These are phyloP conservation scores for Ailuropoda melanoleuca DNA, from an alignment of 2,113 vertebrate genomes.

Conservation along the genomic window DNA sequence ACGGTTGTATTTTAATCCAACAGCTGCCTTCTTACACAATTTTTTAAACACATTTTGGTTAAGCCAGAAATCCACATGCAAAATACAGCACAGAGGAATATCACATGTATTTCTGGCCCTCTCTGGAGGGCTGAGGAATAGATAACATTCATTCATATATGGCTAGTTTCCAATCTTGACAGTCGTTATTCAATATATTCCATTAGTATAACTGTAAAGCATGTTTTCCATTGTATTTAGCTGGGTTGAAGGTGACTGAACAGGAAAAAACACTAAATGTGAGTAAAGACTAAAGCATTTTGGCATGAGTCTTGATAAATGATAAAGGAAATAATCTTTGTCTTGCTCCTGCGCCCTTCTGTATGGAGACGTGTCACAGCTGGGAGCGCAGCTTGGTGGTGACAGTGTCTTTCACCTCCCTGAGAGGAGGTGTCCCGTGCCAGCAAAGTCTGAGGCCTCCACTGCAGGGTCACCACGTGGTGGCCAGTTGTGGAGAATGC, in stretches of 20 bases:
- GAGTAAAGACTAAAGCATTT: slow-evolving; percentile 41
- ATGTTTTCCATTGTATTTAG: slow-evolving; percentile 55
- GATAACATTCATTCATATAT: slow-evolving; percentile 38
- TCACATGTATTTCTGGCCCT: slow-evolving; percentile 11
- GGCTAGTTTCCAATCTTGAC: neutral
- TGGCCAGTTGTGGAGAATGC: neutral
- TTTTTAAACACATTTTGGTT: slow-evolving; percentile 51
- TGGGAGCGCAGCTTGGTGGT: neutral
- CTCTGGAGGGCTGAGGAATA: neutral
- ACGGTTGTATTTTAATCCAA: slow-evolving; percentile 29
- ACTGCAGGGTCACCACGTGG: rapidly evolving
- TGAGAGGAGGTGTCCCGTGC: neutral
- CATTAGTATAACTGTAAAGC: slow-evolving; percentile 54
- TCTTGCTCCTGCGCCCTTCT: neutral
- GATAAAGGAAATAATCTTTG: neutral
- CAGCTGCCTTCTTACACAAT: slow-evolving; percentile 44
- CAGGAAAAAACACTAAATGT: slow-evolving; percentile 26
- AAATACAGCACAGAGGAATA: slow-evolving; percentile 40
- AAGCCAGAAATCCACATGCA: slow-evolving; percentile 53
- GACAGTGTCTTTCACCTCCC: neutral
- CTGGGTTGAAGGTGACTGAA: slow-evolving; percentile 41
- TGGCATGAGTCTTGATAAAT: slow-evolving; percentile 22
- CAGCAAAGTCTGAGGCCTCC: neutral
- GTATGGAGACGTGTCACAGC: slow-evolving; percentile 33
- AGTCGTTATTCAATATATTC: slow-evolving; percentile 50